These are phyloP conservation scores for Ceuthmochares aereus DNA, from an alignment of 2,113 vertebrate genomes.

Conservation along the genomic window DNA sequence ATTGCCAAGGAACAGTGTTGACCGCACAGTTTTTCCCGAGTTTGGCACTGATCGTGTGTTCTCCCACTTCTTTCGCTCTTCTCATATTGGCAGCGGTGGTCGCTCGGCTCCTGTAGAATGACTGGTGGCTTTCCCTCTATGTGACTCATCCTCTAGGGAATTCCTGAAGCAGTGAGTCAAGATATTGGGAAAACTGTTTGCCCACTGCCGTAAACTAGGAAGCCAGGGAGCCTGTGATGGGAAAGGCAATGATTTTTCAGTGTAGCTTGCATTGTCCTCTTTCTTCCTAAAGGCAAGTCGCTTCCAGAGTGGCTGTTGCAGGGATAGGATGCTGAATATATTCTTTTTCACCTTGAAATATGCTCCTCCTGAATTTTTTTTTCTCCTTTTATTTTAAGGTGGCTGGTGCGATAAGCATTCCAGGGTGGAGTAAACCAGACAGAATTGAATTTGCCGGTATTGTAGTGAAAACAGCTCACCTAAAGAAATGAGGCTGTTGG, in stretches of 20 bases:
- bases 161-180: slow-evolving; percentile 68
- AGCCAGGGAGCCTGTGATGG: background rate
- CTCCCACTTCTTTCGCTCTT: slow-evolving; percentile 55
- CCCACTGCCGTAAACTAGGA: background rate
- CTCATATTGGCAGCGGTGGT: slow-evolving; percentile 43
- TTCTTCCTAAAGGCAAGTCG: accelerated
- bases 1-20: slow-evolving; percentile 2
- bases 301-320: background rate
- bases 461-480: background rate
- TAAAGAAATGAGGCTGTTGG: background rate
- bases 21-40: background rate
- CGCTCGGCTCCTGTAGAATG: background rate
- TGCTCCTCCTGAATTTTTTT: background rate
- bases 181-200: slow-evolving; percentile 65
- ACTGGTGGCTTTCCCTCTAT: slow-evolving; percentile 51
- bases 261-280: background rate
- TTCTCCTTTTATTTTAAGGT: background rate
- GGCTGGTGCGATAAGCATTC: background rate
- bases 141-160: slow-evolving; percentile 63
- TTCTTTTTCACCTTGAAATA: background rate
- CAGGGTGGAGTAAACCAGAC: background rate
- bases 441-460: background rate
- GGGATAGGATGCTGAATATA: accelerated
- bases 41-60: slow-evolving; percentile 23
- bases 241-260: background rate